A percentile compares a stretch with the other conserved stretches of the same genome.
Evolutionary conservation across 1,140 invertebrate species (phyloP).

Genomic region (Drosophila tani): DNA sequence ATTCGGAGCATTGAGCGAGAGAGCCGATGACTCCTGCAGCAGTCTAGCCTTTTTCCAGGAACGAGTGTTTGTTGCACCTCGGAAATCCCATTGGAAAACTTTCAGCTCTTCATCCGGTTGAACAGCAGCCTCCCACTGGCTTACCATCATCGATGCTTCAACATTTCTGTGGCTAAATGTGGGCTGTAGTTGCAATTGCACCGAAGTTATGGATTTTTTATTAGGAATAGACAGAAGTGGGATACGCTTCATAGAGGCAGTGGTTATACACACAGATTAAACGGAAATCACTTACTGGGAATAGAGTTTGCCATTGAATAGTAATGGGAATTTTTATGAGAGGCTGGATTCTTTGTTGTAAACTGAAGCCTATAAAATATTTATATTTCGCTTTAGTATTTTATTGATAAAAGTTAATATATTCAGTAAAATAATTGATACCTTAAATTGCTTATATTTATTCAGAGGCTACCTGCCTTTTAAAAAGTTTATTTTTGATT

Average conservation of each 20-base stretch:
- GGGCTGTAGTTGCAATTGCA: neutral
- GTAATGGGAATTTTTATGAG: constrained; percentile 4
- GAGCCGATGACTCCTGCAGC: constrained; percentile 22
- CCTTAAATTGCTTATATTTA: too few relatives aligned
- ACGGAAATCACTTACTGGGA: constrained; percentile 7
- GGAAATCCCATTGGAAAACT: constrained; percentile 35
- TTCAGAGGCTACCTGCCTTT: too few relatives aligned
- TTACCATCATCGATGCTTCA: constrained; percentile 11
- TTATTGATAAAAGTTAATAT: too few relatives aligned
- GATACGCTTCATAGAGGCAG: neutral
- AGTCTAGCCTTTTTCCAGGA: constrained; percentile 15
- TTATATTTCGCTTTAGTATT: too few relatives aligned
- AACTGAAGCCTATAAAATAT: neutral
- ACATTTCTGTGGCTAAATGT: constrained; percentile 9
- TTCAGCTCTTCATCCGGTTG: constrained; percentile 17
- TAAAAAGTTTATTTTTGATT: too few relatives aligned
- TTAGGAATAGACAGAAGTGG: constrained; percentile 7
- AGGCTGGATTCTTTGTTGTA: neutral
- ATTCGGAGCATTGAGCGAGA: neutral
- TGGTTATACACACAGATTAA: constrained; percentile 16
- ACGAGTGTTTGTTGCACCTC: constrained; percentile 22
- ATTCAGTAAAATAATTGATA: too few relatives aligned
- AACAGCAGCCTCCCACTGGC: neutral
- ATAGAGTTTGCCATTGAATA: too few relatives aligned
- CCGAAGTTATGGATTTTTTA: constrained; percentile 13